Conservation (phyloP, 92 coral and sea anemone species). For the Pocillopora grandis region DNA sequence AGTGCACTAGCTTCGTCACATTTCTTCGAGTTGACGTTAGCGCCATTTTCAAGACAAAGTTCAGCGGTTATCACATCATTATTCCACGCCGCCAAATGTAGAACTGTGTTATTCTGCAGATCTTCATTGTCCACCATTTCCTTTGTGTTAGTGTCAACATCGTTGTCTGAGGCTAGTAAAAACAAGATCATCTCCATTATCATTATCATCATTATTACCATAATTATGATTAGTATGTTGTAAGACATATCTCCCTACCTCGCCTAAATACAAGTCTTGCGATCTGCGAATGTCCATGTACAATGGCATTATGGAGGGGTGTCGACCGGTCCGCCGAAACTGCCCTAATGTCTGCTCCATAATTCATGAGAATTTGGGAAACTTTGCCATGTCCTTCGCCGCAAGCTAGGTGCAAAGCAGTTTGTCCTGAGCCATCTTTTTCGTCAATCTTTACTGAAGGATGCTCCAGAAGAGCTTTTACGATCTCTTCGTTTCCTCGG, state of each 20-base stretch:
- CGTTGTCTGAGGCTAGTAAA: slow-evolving; percentile 23
- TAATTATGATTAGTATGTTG: no score
- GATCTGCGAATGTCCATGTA: slow-evolving; percentile 47
- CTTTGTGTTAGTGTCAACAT: slow-evolving; percentile 12
- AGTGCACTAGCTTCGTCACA: slow-evolving; percentile 49
- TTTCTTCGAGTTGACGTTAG: slow-evolving; percentile 46
- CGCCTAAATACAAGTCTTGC: slow-evolving; percentile 52
- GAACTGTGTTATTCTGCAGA: slow-evolving; percentile 53
- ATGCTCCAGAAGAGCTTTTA: slow-evolving; percentile 45
- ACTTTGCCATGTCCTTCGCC: slow-evolving; percentile 52
- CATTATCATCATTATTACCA: background rate
- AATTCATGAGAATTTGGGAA: slow-evolving; percentile 47
- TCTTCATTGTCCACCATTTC: slow-evolving; percentile 34
- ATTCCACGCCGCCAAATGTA: slow-evolving; percentile 62
- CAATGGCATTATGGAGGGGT: slow-evolving; percentile 64
- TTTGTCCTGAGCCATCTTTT: slow-evolving; percentile 48
- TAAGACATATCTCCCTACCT: slow-evolving; percentile 42
- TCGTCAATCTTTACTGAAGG: slow-evolving; percentile 45
- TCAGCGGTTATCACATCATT: slow-evolving; percentile 42
- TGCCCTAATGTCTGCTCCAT: slow-evolving; percentile 59
- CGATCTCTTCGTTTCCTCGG: slow-evolving; percentile 61
- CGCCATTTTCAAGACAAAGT: slow-evolving; percentile 56
- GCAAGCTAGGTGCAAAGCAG: slow-evolving; percentile 76
- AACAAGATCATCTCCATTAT: background rate
- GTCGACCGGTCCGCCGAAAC: slow-evolving; percentile 59